phyloP scores from a whole-genome alignment of 2,113 vertebrate genomes.

The Embiotoca jacksoni region DNA sequence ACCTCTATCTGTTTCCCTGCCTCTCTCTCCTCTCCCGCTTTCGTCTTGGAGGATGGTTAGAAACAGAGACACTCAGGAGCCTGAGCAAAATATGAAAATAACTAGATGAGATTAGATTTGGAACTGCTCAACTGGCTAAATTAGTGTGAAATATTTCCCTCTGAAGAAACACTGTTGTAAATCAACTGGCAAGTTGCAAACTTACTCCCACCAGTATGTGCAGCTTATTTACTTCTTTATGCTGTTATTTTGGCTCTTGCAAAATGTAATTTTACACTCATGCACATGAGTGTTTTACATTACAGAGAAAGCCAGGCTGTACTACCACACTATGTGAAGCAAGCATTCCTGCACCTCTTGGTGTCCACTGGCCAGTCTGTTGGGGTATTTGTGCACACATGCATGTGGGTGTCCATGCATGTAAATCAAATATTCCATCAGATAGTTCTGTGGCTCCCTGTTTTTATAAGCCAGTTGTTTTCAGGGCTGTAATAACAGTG shows the following conservation, averaged over 20 bases:
- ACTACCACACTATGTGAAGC: not conserved
- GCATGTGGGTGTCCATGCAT: conserved; percentile 50
- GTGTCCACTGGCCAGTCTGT: conserved; percentile 6
- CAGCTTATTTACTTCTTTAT: conserved; percentile 25
- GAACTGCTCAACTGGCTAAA: conserved; percentile 33
- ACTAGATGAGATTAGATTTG: conserved; percentile 55
- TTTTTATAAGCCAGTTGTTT: conserved; percentile 70
- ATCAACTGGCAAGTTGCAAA: conserved; percentile 53
- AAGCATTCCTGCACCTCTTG: conserved; percentile 12
- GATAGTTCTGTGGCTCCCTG: conserved; percentile 49
- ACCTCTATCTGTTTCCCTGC: conserved; percentile 13
- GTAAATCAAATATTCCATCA: conserved; percentile 68
- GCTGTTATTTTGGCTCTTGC: conserved; percentile 26
- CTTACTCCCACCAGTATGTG: conserved; percentile 24
- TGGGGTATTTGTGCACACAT: conserved; percentile 26
- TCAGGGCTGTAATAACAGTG: conserved; percentile 68
- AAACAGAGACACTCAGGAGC: conserved; percentile 39
- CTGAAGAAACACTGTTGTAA: conserved; percentile 56
- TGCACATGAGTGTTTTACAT: conserved; percentile 10
- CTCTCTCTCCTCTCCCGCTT: not conserved
- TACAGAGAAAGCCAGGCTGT: not conserved
- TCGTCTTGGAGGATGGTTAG: conserved; percentile 19
- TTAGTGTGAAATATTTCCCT: conserved; percentile 57
- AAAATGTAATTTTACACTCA: conserved; percentile 14
- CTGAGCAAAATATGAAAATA: conserved; percentile 56